phyloP scores from a whole-genome alignment of 2,888 invertebrate genomes.

The Laothoe populi region DNA sequence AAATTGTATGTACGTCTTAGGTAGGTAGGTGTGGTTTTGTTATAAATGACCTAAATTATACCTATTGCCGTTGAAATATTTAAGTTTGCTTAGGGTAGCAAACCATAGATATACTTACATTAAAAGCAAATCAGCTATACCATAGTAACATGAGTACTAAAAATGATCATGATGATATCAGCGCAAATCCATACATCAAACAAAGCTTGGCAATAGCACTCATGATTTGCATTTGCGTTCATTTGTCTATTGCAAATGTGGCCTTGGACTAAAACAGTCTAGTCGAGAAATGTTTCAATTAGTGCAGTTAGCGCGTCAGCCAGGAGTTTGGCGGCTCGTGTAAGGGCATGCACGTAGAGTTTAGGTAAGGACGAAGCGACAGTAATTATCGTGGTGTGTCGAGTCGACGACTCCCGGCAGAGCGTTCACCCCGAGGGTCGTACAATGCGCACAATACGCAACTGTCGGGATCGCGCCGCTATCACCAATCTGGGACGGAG shows the following conservation, averaged over 20 bases:
- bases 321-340: slow-evolving; percentile 47
- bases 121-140: neutral
- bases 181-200: slow-evolving; percentile 3
- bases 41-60: no score
- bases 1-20: no score
- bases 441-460: slow-evolving; percentile 62
- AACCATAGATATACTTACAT: no score
- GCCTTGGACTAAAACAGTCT: slow-evolving; percentile 40
- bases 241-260: slow-evolving; percentile 28
- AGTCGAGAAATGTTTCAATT: slow-evolving; percentile 53
- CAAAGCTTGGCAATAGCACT: slow-evolving; percentile 5
- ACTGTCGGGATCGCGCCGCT: slow-evolving; percentile 66
- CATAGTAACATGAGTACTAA: neutral
- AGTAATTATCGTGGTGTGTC: slow-evolving; percentile 74
- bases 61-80: no score
- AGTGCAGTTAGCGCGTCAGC: slow-evolving; percentile 47
- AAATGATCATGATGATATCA: neutral
- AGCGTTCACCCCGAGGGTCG: slow-evolving; percentile 82
- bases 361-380: slow-evolving; percentile 66
- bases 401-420: slow-evolving; percentile 81
- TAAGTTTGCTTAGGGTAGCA: no score
- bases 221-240: slow-evolving; percentile 18
- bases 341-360: slow-evolving; percentile 47
- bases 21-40: no score
- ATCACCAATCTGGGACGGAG: slow-evolving; percentile 69